A percentile compares a stretch with the other conserved stretches of the same genome.
phyloP scores from a whole-genome alignment of 2,113 vertebrate genomes.

The Todiramphus saurophagus region DNA sequence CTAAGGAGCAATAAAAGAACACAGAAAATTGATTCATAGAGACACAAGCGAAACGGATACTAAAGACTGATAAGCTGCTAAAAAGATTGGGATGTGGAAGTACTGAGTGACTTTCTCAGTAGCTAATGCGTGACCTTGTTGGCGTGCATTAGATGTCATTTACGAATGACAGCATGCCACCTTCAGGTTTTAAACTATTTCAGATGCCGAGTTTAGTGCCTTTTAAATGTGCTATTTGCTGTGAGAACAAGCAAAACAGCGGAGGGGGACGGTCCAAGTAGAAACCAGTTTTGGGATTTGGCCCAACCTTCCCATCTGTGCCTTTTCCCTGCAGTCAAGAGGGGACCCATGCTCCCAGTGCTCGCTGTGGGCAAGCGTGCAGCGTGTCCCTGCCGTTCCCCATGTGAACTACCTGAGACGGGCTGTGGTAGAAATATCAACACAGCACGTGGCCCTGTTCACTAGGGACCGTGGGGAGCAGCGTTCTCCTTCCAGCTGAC shows the following conservation, averaged over 20 bases:
- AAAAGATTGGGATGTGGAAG: neutral
- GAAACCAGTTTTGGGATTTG: neutral
- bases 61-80: neutral
- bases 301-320: neutral
- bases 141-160: neutral
- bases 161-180: neutral
- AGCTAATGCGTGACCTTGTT: neutral
- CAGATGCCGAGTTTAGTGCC: neutral
- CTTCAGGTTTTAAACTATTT: neutral
- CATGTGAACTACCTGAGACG: fast-evolving
- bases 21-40: neutral
- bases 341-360: fast-evolving
- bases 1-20: neutral
- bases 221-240: neutral
- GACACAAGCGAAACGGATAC: fast-evolving
- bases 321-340: fast-evolving
- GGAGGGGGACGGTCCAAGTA: fast-evolving
- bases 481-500: fast-evolving
- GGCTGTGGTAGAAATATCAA: neutral
- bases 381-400: fast-evolving
- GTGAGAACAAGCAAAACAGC: neutral
- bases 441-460: fast-evolving
- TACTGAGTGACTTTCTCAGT: neutral
- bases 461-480: neutral
- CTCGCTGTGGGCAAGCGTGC: neutral